phyloP scores from a whole-genome alignment of 2,113 vertebrate genomes.

The Globicephala melas region DNA sequence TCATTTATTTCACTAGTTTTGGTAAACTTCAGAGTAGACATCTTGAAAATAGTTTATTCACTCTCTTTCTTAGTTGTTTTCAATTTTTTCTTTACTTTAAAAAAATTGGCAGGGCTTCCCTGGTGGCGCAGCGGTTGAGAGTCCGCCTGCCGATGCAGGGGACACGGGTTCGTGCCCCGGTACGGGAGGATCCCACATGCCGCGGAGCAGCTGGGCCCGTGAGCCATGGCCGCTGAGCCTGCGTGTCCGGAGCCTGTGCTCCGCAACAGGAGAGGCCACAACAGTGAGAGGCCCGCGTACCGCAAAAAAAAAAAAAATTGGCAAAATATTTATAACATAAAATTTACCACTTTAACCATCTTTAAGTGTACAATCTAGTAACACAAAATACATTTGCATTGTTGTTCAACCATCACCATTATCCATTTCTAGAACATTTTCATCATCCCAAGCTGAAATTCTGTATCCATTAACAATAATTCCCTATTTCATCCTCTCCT shows the following conservation, averaged over 20 bases:
- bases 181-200: too few relatives aligned
- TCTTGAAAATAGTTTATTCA: not conserved
- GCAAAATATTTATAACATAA: not conserved
- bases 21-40: not conserved
- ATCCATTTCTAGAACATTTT: not conserved
- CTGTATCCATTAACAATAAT: not conserved
- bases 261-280: too few relatives aligned
- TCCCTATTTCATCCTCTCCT: not conserved
- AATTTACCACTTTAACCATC: not conserved
- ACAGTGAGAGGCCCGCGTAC: too few relatives aligned
- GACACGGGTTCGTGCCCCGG: too few relatives aligned
- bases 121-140: too few relatives aligned
- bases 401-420: not conserved
- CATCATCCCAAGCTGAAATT: not conserved
- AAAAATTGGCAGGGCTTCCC: not conserved
- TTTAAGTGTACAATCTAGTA: not conserved
- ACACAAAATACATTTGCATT: not conserved
- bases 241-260: too few relatives aligned
- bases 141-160: too few relatives aligned
- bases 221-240: too few relatives aligned
- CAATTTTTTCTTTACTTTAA: not conserved
- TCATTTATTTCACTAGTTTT: not conserved
- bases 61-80: not conserved
- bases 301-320: too few relatives aligned
- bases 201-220: too few relatives aligned